Conservation (phyloP, 2,888 invertebrate species). For the Mythimna pallens region DNA sequence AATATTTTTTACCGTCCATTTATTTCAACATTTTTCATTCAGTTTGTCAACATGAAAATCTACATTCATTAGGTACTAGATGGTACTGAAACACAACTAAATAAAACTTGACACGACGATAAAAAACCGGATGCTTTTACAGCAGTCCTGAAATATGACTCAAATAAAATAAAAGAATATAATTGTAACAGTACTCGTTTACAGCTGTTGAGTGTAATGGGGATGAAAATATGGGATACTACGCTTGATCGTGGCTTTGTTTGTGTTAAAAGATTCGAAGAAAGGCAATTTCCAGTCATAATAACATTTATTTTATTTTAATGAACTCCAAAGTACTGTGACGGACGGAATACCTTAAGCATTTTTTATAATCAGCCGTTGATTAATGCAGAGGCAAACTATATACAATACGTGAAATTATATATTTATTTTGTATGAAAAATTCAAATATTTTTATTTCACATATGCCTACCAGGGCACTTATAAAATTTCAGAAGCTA, state of each 20-base stretch:
- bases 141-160: constrained; percentile 41
- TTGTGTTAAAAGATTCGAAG: neutral
- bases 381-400: too few relatives aligned
- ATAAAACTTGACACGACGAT: constrained; percentile 39
- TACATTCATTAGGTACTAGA: constrained; percentile 16
- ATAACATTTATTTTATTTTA: too few relatives aligned
- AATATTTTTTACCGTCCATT: neutral
- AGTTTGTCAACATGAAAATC: constrained; percentile 14
- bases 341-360: neutral
- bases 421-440: too few relatives aligned
- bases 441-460: too few relatives aligned
- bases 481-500: too few relatives aligned
- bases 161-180: constrained; percentile 50
- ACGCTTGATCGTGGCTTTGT: neutral
- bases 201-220: constrained; percentile 37
- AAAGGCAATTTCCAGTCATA: neutral
- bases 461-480: too few relatives aligned
- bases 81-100: constrained; percentile 22
- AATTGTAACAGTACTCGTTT: constrained; percentile 55
- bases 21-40: neutral
- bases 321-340: too few relatives aligned
- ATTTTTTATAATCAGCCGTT: neutral
- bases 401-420: too few relatives aligned
- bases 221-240: constrained; percentile 16
- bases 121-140: constrained; percentile 39